Base-by-base conservation (phyloP, 2,113 vertebrate genomes). In the Phrynocephalus versicolor region DNA sequence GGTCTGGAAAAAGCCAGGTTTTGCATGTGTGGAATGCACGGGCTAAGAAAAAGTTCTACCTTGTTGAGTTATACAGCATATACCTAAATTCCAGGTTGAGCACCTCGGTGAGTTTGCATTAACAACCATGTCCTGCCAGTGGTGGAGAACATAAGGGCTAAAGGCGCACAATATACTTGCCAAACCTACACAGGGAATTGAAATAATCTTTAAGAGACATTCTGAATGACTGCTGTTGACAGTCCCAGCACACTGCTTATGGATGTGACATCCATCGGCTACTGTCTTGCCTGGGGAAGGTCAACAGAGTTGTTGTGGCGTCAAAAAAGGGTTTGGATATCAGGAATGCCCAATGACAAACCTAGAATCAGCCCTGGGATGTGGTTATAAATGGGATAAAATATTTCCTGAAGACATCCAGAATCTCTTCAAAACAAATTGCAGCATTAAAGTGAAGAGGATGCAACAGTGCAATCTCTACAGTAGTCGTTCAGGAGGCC, bases 161-260 rank as follows among this genome's bases (percentile, higher is more conserved):
- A 78, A 62, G 85, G 72, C 1, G 57, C 71, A 3, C 72, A 39
- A 8, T 80, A 33, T 60, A 18, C 39, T 90, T 87, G 82, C 78
- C 74, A 87, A 92, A 81, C 73, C 45, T 90, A 79, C 81, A 85
- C 75, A 84, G 90, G 72, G 60, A 89, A 65, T 85, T 89, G 77
- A 85, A 91, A 89, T 86, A 83, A 41, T 51, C 74, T 67, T 86
- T 93, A 89, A 51, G 72, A 84, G 85, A 85, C 90, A 81, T 85
- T 33, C 72, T 86, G 85, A 77, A 70, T 73, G 37, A 39, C 83
- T 93, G 79, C 73, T 88, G 88, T 23, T 72, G 87, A 74, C 81
- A 89, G 57, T 60, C 67, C 89, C 83, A 13, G 57, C 75, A 88
- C 89, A 27, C 19, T 51, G 51, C 21, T 84, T 86, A 65, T 81